Evolutionary conservation across 2,113 vertebrate genomes (phyloP), one percentile per base, ranked within the genome.

Genomic region (Neogobius melanostomus): DNA sequence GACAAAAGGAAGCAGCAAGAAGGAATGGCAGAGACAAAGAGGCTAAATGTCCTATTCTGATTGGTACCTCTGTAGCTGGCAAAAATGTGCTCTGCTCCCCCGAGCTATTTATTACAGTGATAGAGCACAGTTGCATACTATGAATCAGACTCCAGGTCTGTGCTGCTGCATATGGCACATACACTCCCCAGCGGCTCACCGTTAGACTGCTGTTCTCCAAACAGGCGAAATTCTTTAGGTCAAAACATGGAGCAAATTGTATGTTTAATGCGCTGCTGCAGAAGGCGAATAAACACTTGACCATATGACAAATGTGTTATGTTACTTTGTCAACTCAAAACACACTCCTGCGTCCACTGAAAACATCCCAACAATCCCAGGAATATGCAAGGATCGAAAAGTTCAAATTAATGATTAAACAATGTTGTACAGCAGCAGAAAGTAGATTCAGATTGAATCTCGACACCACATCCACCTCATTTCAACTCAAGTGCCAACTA

Each of bases 61-160:
- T 90, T 83, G 75, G 87, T 80, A 85, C 81, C 70, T 88, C 75
- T 79, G 82, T 59, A 87, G 75, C 80, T 82, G 80, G 88, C 82
- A 77, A 82, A 86, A 87, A 84, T 86, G 84, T 82, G 78, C 83
- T 74, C 62, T 49, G 1, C 59, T 80, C 77, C 82, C 81, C 52
- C 17, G 82, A 79, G 82, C 81, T 84, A 88, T 91, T 90, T 87
- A 84, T 91, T 91, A 90, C 82, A 86, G 80, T 91, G 90, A 92
- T 88, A 80, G 89, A 84, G 87, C 75, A 83, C 70, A 67, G 77
- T 64, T 72, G 68, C 82, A 75, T 62, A 44, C 86, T 71, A 89
- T 91, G 89, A 91, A 91, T 91, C 88, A 92, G 80, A 82, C 81
- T 77, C 71, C 56, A 66, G 80, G 73, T 84, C 81, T 53, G 51